These are phyloP conservation scores for Agonopterix subpropinquella DNA, from an alignment of 2,888 invertebrate genomes.

Conservation along the genomic window DNA sequence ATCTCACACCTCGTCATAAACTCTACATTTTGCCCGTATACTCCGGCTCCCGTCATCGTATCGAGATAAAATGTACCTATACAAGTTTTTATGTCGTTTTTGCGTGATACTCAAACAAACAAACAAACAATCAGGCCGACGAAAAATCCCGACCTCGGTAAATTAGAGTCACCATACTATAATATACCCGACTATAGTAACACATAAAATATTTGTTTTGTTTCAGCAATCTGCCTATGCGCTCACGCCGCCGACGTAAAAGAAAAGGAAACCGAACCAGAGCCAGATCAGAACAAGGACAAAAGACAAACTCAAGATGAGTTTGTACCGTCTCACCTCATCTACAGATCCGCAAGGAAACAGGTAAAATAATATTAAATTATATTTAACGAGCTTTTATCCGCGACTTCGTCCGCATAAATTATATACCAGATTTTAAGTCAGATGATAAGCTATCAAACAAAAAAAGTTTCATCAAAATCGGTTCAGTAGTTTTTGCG, in stretches of 20 bases:
- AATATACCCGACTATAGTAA: background rate
- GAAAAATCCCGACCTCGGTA: background rate
- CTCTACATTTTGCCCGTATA: no score
- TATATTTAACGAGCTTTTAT: no score
- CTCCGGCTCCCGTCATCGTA: no score
- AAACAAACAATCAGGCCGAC: background rate
- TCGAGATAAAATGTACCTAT: no score
- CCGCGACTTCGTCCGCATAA: no score
- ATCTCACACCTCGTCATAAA: no score
- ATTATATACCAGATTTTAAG: no score
- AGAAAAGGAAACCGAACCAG: constrained; percentile 30
- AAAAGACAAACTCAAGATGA: constrained; percentile 56
- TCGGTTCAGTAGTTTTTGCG: no score
- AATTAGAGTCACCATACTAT: no score
- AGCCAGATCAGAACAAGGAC: constrained; percentile 38
- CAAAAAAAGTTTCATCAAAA: no score
- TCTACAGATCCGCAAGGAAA: constrained; percentile 54
- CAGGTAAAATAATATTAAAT: constrained; percentile 33
- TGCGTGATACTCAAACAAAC: background rate
- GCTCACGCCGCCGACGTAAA: constrained; percentile 48
- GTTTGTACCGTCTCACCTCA: constrained; percentile 30
- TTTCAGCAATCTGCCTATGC: constrained; percentile 54
- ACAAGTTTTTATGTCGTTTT: background rate
- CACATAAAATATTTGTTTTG: constrained; percentile 17
- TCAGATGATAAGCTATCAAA: no score